These are phyloP conservation scores for Cordilura impudica DNA, from an alignment of 2,888 invertebrate genomes.

Conservation along the genomic window DNA sequence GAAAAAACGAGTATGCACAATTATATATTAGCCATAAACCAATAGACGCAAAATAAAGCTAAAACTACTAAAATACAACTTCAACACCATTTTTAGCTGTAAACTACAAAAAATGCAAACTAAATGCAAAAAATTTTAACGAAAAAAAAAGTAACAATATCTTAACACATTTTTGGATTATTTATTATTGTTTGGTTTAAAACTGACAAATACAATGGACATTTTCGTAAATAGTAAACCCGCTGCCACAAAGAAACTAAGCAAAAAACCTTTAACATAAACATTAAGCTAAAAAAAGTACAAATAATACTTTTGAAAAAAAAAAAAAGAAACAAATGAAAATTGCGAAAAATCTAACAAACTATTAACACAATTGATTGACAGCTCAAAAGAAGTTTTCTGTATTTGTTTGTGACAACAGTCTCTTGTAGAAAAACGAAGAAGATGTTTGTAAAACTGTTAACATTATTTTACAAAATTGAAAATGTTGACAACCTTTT, in stretches of 20 bases:
- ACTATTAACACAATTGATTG: constrained; percentile 58
- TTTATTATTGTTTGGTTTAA: constrained; percentile 51
- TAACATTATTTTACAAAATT: constrained; percentile 47
- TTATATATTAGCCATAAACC: constrained; percentile 33
- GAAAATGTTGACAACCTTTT: constrained; percentile 60
- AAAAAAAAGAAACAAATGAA: constrained; percentile 1
- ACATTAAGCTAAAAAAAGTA: constrained; percentile 43
- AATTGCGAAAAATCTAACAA: constrained; percentile 32
- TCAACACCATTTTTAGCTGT: constrained; percentile 35
- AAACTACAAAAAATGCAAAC: background rate
- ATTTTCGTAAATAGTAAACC: constrained; percentile 22
- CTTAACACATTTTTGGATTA: constrained; percentile 54
- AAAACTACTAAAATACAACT: background rate
- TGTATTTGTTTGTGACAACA: constrained; percentile 18
- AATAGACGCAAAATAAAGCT: constrained; percentile 20
- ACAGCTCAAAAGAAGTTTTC: constrained; percentile 59
- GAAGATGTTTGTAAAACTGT: constrained; percentile 49
- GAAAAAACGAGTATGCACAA: constrained; percentile 29
- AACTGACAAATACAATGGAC: constrained; percentile 58
- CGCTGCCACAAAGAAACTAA: constrained; percentile 20
- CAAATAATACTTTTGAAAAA: constrained; percentile 42
- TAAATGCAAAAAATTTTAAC: background rate
- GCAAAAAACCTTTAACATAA: constrained; percentile 37
- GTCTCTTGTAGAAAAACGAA: background rate
- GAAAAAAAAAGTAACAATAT: constrained; percentile 36